Evolutionary conservation across 2,113 vertebrate genomes (phyloP).

Genomic region (Clarias gariepinus): DNA sequence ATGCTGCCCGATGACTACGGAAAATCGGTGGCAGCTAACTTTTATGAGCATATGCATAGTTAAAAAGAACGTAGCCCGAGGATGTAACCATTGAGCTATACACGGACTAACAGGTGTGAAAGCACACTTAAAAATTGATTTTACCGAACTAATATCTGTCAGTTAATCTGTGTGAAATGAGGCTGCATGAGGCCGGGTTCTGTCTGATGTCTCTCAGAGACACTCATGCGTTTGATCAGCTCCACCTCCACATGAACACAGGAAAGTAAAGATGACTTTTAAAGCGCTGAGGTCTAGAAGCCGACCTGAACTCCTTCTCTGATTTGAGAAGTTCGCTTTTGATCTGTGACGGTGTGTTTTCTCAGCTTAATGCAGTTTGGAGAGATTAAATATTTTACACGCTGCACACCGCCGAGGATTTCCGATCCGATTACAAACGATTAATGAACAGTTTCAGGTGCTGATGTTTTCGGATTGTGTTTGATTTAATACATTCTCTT

Average conservation of each 20-base stretch:
- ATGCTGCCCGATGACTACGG: background rate
- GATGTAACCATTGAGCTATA: too few relatives aligned
- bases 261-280: background rate
- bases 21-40: background rate
- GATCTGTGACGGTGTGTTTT: background rate
- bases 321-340: background rate
- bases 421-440: background rate
- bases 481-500: background rate
- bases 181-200: background rate
- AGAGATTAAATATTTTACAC: background rate
- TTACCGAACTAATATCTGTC: too few relatives aligned
- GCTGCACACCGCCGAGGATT: background rate
- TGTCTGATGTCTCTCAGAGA: background rate
- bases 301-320: background rate
- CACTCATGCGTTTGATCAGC: background rate
- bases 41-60: too few relatives aligned
- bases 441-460: background rate
- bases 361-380: background rate
- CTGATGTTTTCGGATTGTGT: too few relatives aligned
- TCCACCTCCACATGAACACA: background rate
- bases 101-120: too few relatives aligned
- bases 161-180: background rate
- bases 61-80: too few relatives aligned
- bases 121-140: too few relatives aligned
- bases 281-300: background rate